Evolutionary conservation across 2,113 vertebrate genomes (phyloP).

Genomic region (Gorsachius goisagi): DNA sequence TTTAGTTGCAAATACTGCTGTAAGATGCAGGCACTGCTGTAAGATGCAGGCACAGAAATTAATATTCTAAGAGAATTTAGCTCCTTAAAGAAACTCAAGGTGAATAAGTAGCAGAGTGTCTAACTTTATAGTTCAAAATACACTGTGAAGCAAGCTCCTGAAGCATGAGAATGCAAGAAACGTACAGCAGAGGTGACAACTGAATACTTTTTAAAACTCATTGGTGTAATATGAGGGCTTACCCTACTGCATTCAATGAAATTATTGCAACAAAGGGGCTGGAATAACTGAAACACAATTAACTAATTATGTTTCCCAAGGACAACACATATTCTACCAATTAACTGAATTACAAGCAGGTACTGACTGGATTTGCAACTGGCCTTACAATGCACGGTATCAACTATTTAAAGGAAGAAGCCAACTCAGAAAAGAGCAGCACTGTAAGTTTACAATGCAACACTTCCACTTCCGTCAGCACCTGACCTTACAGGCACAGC

Average conservation of each 20-base stretch:
- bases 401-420: background rate
- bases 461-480: background rate
- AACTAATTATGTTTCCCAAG: background rate
- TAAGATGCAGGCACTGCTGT: background rate
- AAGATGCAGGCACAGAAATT: background rate
- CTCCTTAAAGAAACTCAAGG: too few species aligned
- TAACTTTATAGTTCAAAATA: background rate
- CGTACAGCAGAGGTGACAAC: rapidly evolving
- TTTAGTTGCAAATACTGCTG: background rate
- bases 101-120: background rate
- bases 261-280: background rate
- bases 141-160: background rate
- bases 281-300: background rate
- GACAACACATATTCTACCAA: background rate
- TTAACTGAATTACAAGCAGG: background rate
- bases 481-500: background rate
- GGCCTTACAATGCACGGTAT: background rate
- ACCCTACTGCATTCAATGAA: background rate
- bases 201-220: background rate
- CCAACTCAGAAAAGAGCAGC: background rate
- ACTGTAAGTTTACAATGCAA: background rate
- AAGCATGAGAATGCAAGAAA: background rate
- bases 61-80: background rate
- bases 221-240: background rate
- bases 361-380: background rate